phyloP scores from a whole-genome alignment of 1,140 invertebrate genomes.

The Lucilia sericata region DNA sequence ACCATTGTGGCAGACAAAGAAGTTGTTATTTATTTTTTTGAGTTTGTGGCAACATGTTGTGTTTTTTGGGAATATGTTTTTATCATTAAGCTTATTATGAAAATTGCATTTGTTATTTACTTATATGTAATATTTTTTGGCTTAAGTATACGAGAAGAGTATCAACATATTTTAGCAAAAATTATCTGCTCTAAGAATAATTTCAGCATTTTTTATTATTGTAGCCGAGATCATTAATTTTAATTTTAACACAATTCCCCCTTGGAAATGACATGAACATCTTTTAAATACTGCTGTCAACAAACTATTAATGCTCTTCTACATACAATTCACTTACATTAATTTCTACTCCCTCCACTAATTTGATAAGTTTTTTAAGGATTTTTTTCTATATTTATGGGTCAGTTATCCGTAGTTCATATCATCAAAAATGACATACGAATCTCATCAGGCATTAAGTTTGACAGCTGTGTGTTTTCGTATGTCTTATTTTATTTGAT shows the following conservation, averaged over 20 bases:
- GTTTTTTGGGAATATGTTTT: constrained; percentile 15
- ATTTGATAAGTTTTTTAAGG: background rate
- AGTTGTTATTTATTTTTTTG: background rate
- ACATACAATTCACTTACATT: background rate
- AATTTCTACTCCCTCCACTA: background rate
- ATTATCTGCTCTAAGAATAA: background rate
- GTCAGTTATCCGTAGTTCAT: background rate
- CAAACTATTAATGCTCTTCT: background rate
- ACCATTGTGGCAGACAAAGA: background rate
- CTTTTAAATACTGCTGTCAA: constrained; percentile 8
- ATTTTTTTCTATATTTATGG: background rate
- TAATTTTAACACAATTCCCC: constrained; percentile 19
- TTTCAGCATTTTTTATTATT: background rate
- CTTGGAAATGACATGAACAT: background rate
- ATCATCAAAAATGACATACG: background rate
- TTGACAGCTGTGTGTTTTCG: background rate
- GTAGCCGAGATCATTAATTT: background rate
- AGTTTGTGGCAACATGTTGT: constrained; percentile 29
- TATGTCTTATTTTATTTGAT: background rate
- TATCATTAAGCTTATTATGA: constrained; percentile 39
- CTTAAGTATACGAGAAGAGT: background rate
- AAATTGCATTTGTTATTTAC: constrained; percentile 30
- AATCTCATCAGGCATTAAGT: background rate
- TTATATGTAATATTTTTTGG: background rate
- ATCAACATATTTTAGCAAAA: background rate